These are phyloP conservation scores for Hirtodrosophila confusa DNA, from an alignment of 2,888 invertebrate genomes.

Conservation along the genomic window DNA sequence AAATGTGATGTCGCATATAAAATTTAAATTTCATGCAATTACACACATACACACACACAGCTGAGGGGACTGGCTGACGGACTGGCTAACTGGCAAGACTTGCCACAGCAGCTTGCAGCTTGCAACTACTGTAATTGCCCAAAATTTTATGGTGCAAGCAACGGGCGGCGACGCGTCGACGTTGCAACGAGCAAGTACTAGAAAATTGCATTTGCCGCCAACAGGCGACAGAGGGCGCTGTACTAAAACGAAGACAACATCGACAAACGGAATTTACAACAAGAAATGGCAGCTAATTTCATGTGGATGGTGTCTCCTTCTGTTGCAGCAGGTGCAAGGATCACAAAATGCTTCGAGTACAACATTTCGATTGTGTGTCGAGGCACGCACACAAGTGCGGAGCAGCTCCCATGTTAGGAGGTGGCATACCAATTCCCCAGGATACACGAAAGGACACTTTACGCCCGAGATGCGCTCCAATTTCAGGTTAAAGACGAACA, in stretches of 20 bases:
- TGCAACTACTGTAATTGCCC: conserved; percentile 73
- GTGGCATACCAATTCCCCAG: conserved; percentile 1
- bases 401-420: conserved; percentile 3
- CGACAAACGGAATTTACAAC: conserved; percentile 56
- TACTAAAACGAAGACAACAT: conserved; percentile 56
- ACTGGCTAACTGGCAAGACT: conserved; percentile 1
- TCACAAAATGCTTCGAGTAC: conserved; percentile 68
- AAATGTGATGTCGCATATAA: conserved; percentile 70
- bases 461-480: conserved; percentile 67
- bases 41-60: conserved; percentile 31
- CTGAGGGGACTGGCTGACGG: conserved; percentile 9
- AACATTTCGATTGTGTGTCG: conserved; percentile 43
- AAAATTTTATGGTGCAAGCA: conserved; percentile 71
- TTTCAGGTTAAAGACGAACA: conserved; percentile 53
- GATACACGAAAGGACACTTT: conserved; percentile 74
- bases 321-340: conserved; percentile 76
- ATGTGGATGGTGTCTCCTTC: conserved; percentile 27
- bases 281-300: conserved; percentile 69
- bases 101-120: conserved; percentile 23
- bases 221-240: conserved; percentile 65
- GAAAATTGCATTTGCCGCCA: conserved; percentile 74
- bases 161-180: conserved; percentile 16
- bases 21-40: conserved; percentile 73
- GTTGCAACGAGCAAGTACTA: conserved; percentile 53
- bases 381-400: conserved; percentile 44